phyloP scores from a whole-genome alignment of 2,797 vertebrate species.

The Pangasius sanitwongsei region DNA sequence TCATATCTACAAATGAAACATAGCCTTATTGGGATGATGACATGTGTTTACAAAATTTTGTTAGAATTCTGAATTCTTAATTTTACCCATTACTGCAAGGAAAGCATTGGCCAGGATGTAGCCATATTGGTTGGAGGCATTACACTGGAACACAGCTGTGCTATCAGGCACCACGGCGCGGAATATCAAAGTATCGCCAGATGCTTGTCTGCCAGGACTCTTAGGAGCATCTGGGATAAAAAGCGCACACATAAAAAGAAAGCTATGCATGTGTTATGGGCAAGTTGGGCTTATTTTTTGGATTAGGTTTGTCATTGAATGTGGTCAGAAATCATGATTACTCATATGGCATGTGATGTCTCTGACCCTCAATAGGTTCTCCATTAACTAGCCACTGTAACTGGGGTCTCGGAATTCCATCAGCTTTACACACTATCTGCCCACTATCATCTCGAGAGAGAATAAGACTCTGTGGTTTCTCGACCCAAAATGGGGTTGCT shows the following conservation, averaged over 20 bases:
- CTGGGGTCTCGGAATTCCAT: conserved; percentile 88
- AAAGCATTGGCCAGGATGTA: conserved; percentile 95
- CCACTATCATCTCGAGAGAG: conserved; percentile 92
- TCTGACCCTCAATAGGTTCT: conserved; percentile 86
- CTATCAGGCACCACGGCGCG: conserved; percentile 84
- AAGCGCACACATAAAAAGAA: conserved; percentile 13
- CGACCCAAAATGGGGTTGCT: conserved; percentile 96
- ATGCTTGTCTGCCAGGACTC: conserved; percentile 86
- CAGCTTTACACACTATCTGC: conserved; percentile 86
- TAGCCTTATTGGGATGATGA: not conserved
- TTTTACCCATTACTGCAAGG: conserved; percentile 90
- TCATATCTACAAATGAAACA: conserved; percentile 77
- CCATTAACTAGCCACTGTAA: conserved; percentile 94
- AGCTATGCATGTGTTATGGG: not conserved
- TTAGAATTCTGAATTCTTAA: not conserved
- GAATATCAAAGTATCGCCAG: conserved; percentile 87
- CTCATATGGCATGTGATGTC: conserved; percentile 28
- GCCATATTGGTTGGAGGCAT: conserved; percentile 91
- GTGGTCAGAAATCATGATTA: conserved; percentile 29
- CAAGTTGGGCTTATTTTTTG: not conserved
- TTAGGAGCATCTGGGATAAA: conserved; percentile 74
- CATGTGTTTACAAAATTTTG: not conserved
- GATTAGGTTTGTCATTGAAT: not conserved
- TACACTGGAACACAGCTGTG: conserved; percentile 95
- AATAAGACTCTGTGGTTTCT: conserved; percentile 87